Base-by-base conservation (phyloP, 2,797 vertebrate genomes). In the Propithecus deckenii region DNA sequence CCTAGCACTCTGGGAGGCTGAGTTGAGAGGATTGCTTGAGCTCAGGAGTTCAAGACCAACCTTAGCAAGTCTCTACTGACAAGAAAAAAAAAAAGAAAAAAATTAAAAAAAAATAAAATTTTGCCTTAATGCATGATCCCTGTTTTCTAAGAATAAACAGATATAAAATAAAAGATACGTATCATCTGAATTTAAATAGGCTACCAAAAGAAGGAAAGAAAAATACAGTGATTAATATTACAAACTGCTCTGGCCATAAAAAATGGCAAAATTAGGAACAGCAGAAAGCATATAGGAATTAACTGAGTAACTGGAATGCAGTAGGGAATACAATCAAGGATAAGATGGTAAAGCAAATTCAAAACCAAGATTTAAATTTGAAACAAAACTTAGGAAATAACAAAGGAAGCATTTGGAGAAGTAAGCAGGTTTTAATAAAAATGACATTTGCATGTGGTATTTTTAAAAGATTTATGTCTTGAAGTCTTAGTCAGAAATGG, bases 321-420 rank as follows among this genome's bases (percentile, higher is more conserved):
- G 20, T 25, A 69, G 32, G 94, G 25, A 78, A 94, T 52, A 69
- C 11, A 83, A 23, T 71, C 59, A 92, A 81, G 17, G 20, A 7
- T 35, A 86, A 93, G 91, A 9, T 55, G 14, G 38, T n/a, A 52
- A 93, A 89, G 63, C 38, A 92, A 94, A 95, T 79, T 63, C 80
- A 95, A 96, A 91, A 86, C 38, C 25, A 84, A 88, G 38, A 72
- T 91, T 89, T 89, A 91, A 93, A 86, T 95, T 23, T 38, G 79
- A 95, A 93, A 91, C 79, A 95, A 93, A 92, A 95, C 78, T 63
- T 86, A 94, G 32, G 59, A 81, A 90, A 94, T 48, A 92, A n/a
- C 18, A 55, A 55, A 72, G 35, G 35, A 20, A 89, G n/a, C 72
- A 86, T 69, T 50, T 86, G 50, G 9, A n/a, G 69, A 91, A 97